Base-by-base conservation (phyloP, 2,797 vertebrate genomes). In the Prionace glauca region DNA sequence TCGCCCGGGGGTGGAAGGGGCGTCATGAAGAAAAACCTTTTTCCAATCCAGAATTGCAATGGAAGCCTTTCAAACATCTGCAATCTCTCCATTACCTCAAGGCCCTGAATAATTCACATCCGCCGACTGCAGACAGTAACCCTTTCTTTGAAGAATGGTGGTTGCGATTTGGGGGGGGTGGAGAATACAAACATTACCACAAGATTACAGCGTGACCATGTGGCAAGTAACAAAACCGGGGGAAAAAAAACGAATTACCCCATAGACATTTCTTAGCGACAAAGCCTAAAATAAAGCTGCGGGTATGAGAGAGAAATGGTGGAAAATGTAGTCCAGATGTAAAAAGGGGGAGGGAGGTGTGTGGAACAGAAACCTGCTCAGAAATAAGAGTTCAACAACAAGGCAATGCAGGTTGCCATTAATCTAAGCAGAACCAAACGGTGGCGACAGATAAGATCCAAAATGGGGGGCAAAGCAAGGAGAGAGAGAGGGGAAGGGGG, bases 91-190 rank as follows among this genome's bases (percentile, higher is more conserved):
- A 72, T 94, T 94, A 94, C 93, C 62, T 92, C 41, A 65, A 69
- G 65, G 62, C 62, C 69, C 93, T 94, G 93, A 94, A 94, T 94
- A 94, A 94, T 94, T 94, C 93, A 94, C 93, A 50, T 94, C 69
- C 69, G 26, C 71, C 67, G 69, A 74, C 93, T 94, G 93, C 77
- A 77, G 77, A 95, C 77, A 87, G 94, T 84, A 74, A 95, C 77
- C 72, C 79, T 95, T 86, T 79, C 74, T 65, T 81, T 74, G 45
- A 65, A 95, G 36, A 77, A 79, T 60, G 56, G n/a, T 95, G 45
- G 62, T 65, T 95, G 67, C 50, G 50, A 7, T 50, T 3, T 26
- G 1, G 62, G 24, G 4, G 56, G 60, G 29, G 3, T 24, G 0
- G 91, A 56, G 65, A 41, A 74, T 72, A 69, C 41, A 94, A 94